A percentile compares a stretch with the other conserved stretches of the same genome.
phyloP scores from a whole-genome alignment of 2,113 vertebrate genomes.

The Tretioscincus oriximinensis region DNA sequence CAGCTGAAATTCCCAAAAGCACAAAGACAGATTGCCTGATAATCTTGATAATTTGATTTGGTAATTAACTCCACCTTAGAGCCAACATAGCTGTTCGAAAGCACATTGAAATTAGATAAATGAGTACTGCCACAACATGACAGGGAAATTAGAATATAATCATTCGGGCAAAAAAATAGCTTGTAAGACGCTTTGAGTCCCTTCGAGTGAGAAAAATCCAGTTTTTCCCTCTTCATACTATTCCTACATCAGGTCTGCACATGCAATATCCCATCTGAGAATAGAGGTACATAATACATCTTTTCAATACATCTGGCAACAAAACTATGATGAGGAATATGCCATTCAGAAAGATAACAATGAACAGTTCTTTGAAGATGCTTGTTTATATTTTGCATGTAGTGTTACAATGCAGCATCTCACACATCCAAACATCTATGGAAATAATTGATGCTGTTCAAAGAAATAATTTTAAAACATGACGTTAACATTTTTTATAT shows the following conservation, averaged over 20 bases:
- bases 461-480: too few relatives aligned
- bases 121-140: too few relatives aligned
- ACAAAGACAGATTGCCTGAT: not conserved
- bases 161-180: too few relatives aligned
- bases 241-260: conserved; percentile 39
- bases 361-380: conserved; percentile 29
- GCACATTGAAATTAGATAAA: too few relatives aligned
- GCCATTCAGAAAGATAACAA: conserved; percentile 19
- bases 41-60: not conserved
- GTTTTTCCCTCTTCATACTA: not conserved
- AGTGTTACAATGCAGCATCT: not conserved
- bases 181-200: too few relatives aligned
- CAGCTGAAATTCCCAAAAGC: not conserved
- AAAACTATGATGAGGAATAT: conserved; percentile 9
- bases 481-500: too few relatives aligned
- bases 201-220: too few relatives aligned
- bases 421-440: not conserved
- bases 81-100: not conserved
- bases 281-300: conserved; percentile 17
- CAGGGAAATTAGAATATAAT: too few relatives aligned
- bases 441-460: not conserved
- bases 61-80: not conserved
- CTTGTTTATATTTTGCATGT: conserved; percentile 10
- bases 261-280: conserved; percentile 48
- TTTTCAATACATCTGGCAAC: conserved; percentile 47